Evolutionary conservation across 2,888 invertebrate species (phyloP).

Genomic region (Campopleginae sp.): DNA sequence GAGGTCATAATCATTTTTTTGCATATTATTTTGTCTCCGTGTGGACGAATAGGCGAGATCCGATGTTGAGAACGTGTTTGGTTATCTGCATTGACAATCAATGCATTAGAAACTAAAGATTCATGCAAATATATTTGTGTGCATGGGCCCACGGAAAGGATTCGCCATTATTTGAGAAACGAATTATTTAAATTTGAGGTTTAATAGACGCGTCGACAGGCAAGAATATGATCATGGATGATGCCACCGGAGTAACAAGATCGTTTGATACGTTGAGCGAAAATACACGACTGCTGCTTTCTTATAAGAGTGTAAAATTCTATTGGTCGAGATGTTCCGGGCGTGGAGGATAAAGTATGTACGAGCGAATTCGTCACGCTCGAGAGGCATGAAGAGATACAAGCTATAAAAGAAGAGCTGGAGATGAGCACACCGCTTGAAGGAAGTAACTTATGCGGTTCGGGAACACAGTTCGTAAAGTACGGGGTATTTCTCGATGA

Average conservation of each 20-base stretch:
- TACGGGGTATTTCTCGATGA: slow-evolving; percentile 69
- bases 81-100: too few relatives aligned
- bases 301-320: slow-evolving; percentile 29
- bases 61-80: too few relatives aligned
- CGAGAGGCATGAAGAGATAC: slow-evolving; percentile 62
- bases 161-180: too few relatives aligned
- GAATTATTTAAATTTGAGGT: background rate
- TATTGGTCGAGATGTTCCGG: slow-evolving; percentile 7
- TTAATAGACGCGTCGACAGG: background rate
- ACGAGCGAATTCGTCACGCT: slow-evolving; percentile 67
- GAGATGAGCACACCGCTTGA: slow-evolving; percentile 17
- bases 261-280: background rate
- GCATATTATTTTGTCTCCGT: too few relatives aligned
- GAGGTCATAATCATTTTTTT: too few relatives aligned
- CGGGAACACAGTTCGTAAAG: slow-evolving; percentile 68
- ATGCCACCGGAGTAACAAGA: slow-evolving; percentile 13
- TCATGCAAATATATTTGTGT: too few relatives aligned
- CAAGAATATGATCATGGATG: background rate
- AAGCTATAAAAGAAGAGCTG: slow-evolving; percentile 37
- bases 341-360: slow-evolving; percentile 34
- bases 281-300: slow-evolving; percentile 18
- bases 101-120: too few relatives aligned
- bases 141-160: too few relatives aligned
- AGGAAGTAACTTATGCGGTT: slow-evolving; percentile 29
- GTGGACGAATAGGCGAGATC: too few relatives aligned